Evolutionary conservation across 2,797 vertebrate species (phyloP).

Genomic region (Knipowitschia caucasica): DNA sequence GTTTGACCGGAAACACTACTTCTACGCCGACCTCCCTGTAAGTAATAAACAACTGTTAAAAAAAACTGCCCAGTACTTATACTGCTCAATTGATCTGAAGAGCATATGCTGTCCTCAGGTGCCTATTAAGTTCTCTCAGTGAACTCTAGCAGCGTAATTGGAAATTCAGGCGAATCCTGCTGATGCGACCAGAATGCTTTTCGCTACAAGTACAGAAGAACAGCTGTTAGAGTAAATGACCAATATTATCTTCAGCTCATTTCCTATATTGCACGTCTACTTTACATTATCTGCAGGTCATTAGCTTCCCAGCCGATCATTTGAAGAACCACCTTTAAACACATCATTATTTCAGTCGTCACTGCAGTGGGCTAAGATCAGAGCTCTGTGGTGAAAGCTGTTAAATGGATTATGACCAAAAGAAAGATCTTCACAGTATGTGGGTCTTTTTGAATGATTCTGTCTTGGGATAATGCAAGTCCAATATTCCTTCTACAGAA

Average conservation of each 20-base stretch:
- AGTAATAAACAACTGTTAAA: constrained; percentile 11
- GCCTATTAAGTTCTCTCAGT: constrained; percentile 11
- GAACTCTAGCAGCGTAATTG: constrained; percentile 37
- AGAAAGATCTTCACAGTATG: not conserved
- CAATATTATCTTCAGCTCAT: constrained; percentile 33
- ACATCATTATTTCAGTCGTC: constrained; percentile 24
- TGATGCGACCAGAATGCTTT: constrained; percentile 44
- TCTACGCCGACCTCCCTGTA: constrained; percentile 92
- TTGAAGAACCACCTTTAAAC: constrained; percentile 14
- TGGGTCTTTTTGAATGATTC: constrained; percentile 7
- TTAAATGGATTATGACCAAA: constrained; percentile 4
- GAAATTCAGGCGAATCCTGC: constrained; percentile 33
- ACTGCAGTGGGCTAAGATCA: constrained; percentile 1
- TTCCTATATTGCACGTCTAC: constrained; percentile 28
- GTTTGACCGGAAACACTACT: constrained; percentile 99
- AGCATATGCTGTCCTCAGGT: constrained; percentile 16
- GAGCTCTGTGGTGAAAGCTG: not conserved
- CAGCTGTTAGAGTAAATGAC: constrained; percentile 35
- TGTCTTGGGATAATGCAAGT: not conserved
- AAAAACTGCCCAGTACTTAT: constrained; percentile 5
- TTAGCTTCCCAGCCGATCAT: constrained; percentile 36
- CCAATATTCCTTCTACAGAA: not conserved
- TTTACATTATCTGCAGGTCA: constrained; percentile 39
- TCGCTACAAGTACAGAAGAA: constrained; percentile 32
- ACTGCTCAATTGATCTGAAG: constrained; percentile 23